Evolutionary conservation across 2,113 vertebrate genomes (phyloP).

Genomic region (Platycercus adscitus): DNA sequence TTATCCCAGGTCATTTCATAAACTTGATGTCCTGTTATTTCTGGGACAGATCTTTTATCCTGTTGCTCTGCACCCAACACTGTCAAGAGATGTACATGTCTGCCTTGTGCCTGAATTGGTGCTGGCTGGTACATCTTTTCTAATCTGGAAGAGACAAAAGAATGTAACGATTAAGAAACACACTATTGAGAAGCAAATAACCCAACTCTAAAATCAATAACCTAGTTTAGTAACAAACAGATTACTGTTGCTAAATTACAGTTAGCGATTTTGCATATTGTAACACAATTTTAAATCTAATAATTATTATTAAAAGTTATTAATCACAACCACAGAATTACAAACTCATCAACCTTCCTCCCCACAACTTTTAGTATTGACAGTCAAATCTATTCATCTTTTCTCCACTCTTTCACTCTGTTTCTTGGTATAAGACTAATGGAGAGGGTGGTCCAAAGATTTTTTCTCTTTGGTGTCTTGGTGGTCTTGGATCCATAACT

Average conservation of each 20-base stretch:
- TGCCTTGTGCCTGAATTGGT: not conserved
- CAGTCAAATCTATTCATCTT: not conserved
- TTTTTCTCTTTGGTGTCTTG: not conserved
- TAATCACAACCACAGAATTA: not conserved
- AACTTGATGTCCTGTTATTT: constrained; percentile 7
- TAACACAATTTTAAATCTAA: not conserved
- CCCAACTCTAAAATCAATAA: not conserved
- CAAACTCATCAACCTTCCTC: not conserved
- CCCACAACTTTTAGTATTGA: not conserved
- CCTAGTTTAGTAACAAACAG: not conserved
- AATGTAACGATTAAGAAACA: not conserved
- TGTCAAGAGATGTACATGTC: not conserved
- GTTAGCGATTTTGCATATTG: not conserved
- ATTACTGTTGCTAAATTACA: not conserved
- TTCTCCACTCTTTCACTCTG: not conserved
- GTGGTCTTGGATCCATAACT: not conserved
- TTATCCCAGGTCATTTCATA: constrained; percentile 1
- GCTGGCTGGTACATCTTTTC: not conserved
- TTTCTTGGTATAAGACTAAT: not conserved
- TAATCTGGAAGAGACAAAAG: not conserved
- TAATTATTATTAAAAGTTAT: not conserved
- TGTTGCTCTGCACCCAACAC: not conserved
- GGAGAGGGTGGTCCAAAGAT: not conserved
- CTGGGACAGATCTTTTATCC: not conserved
- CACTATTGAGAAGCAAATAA: not conserved